phyloP scores from a whole-genome alignment of 2,797 vertebrate genomes.

The Australoheros facetus region DNA sequence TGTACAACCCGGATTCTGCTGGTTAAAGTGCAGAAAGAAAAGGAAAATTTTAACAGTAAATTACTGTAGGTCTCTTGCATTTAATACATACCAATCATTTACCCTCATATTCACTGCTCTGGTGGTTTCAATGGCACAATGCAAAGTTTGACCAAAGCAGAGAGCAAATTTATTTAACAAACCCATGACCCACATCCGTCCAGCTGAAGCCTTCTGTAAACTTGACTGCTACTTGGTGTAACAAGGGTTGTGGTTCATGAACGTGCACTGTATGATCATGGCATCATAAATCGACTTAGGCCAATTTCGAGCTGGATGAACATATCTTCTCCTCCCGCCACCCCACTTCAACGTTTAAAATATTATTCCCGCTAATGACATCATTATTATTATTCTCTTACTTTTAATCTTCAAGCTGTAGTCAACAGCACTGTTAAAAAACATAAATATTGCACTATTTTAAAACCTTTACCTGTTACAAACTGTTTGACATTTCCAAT shows the following conservation, averaged over 20 bases:
- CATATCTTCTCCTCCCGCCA: neutral
- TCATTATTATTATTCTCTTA: too few relatives aligned
- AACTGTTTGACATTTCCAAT: too few relatives aligned
- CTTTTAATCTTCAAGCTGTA: too few relatives aligned
- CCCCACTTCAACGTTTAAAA: too few relatives aligned
- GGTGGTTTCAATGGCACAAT: neutral
- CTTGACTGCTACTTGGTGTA: neutral
- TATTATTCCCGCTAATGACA: too few relatives aligned
- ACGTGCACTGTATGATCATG: neutral
- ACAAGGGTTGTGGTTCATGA: neutral
- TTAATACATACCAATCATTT: neutral
- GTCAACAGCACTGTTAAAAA: too few relatives aligned
- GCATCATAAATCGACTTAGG: neutral
- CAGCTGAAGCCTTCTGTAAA: slow-evolving; percentile 16
- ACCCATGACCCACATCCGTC: neutral
- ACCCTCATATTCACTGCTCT: neutral
- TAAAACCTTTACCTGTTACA: too few relatives aligned
- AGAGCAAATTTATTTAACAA: neutral
- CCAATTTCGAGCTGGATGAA: neutral
- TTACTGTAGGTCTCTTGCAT: neutral
- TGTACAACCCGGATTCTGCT: neutral
- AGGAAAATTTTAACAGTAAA: neutral
- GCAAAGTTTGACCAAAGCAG: neutral
- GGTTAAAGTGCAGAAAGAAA: neutral
- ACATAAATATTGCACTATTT: too few relatives aligned